A percentile compares a stretch with the other conserved stretches of the same genome.
These are phyloP conservation scores for Amazona vittata DNA, from an alignment of 2,113 vertebrate species.

Conservation along the genomic window DNA sequence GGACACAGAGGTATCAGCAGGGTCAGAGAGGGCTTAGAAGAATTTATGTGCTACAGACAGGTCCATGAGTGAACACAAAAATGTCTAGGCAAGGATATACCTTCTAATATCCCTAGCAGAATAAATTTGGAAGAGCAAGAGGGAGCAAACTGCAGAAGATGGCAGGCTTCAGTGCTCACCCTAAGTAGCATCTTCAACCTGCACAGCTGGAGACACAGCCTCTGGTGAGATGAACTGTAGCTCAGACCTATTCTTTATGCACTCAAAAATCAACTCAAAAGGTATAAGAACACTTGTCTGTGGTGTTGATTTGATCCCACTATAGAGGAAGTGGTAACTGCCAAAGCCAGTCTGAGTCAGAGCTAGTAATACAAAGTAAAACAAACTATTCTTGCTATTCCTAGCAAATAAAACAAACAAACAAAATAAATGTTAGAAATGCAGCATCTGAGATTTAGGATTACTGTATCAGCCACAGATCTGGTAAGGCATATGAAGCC, in stretches of 20 bases:
- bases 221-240: background rate
- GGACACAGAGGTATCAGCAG: background rate
- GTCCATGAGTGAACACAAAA: background rate
- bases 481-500: background rate
- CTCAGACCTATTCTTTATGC: background rate
- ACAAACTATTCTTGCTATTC: background rate
- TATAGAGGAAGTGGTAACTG: background rate
- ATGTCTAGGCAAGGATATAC: background rate
- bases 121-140: background rate
- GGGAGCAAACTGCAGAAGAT: background rate
- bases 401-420: background rate
- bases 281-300: background rate
- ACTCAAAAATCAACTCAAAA: background rate
- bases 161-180: background rate
- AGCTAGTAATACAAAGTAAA: constrained; percentile 1
- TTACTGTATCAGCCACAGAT: background rate
- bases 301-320: background rate
- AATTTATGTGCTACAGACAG: background rate
- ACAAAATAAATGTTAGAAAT: background rate
- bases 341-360: background rate
- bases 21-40: background rate
- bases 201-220: background rate
- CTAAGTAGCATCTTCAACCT: background rate
- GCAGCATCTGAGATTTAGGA: background rate
- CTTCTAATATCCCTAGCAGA: background rate